Evolutionary conservation across 2,113 vertebrate genomes (phyloP), one percentile per base, ranked within the genome.

Genomic region (Cnemophilus loriae): DNA sequence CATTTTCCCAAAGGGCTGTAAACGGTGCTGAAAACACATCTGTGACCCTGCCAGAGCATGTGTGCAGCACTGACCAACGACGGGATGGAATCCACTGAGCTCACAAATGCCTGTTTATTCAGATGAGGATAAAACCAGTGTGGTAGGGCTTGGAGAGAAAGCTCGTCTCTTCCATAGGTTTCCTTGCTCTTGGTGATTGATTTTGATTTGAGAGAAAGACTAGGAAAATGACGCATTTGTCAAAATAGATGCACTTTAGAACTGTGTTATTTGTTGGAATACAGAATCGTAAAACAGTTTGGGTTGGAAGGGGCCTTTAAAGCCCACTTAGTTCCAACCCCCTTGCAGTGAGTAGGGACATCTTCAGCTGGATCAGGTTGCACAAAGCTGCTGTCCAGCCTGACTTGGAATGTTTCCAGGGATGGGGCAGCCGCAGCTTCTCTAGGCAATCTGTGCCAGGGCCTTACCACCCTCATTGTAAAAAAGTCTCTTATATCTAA

Each of bases 61-160:
- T 17, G 9, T 1, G 20, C 10, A 30, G 59, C 1, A 1, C 60
- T 17, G 9, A 56, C 27, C 33, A 53, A 1, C 6, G 3, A 11
- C 21, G 19, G 27, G 60, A 24, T 27, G 16, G 39, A 33, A 37
- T 2, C 39, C 6, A 7, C 53, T 4, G 6, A 42, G 30, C 5
- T 41, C 87, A 83, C 26, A 50, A 83, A 59, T 0, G 21, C 42
- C 35, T 37, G 0, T 15, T 65, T 37, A 42, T 35, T 84, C 55
- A 56, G 17, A 46, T 27, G 37, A 77, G 53, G 76, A 24, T 18
- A 50, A 74, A 78, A 78, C 2, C 37, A 55, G 30, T 9, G 26
- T 4, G 32, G n/a, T 6, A 26, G 32, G 10, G 28, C 50, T 89
- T 53, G 21, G 50, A 71, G 57, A 56, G 64, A 89, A 74, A 78